These are phyloP conservation scores for Coelinius sp. DNA, from an alignment of 2,888 invertebrate genomes.

Conservation along the genomic window DNA sequence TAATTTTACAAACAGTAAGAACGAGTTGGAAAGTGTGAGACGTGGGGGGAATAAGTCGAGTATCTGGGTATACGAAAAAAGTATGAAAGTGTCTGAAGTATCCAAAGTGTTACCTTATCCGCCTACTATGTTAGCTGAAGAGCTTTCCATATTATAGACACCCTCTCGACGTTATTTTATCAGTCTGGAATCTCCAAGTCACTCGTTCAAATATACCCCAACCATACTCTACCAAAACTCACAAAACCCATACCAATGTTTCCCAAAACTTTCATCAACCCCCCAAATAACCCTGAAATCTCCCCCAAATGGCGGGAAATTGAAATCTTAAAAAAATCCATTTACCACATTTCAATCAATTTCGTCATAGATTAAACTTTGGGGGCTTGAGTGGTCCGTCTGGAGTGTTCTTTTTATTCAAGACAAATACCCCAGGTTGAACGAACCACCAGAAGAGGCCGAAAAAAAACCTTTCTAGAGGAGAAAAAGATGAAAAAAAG, in stretches of 20 bases:
- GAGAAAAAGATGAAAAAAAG: conserved; percentile 3
- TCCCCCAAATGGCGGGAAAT: background rate
- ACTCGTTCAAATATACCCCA: background rate
- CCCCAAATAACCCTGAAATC: background rate
- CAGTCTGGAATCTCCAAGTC: conserved; percentile 15
- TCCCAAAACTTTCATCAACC: background rate
- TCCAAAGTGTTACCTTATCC: conserved; percentile 23
- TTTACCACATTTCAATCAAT: background rate
- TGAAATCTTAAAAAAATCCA: background rate
- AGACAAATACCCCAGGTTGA: conserved; percentile 53
- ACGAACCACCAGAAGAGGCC: conserved; percentile 53
- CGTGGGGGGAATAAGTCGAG: background rate
- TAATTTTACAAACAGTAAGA: background rate
- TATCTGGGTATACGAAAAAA: conserved; percentile 11
- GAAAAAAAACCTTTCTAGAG: background rate
- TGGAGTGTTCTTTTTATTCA: conserved; percentile 4
- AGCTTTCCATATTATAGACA: conserved; percentile 21
- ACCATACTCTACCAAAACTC: background rate
- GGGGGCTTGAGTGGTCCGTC: background rate
- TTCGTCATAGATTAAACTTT: background rate
- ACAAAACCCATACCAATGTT: background rate
- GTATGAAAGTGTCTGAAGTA: conserved; percentile 24
- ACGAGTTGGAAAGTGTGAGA: background rate
- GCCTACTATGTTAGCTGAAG: conserved; percentile 25
- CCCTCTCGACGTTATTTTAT: conserved; percentile 17